Evolutionary conservation across 30 jellyfish, hydroid and myxozoan genomes (phyloP), one percentile per base, ranked within the genome.

Genomic region (Catostylus mosaicus): DNA sequence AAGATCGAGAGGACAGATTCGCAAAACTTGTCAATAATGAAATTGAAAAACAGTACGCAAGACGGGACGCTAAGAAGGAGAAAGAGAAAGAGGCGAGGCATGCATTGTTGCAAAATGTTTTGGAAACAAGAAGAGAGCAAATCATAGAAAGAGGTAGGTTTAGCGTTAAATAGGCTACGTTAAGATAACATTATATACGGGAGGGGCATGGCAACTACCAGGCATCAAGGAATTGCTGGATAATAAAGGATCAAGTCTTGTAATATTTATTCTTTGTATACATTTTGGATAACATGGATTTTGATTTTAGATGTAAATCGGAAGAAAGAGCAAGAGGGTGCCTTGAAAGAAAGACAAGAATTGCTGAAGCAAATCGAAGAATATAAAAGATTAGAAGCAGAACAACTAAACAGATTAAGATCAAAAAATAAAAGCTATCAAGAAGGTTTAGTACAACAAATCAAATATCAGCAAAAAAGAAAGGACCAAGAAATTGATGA

Each of bases 11-110:
- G 30, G 73, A 46, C 1, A 33, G 54, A 26, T 29, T 93, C 34
- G 97, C 83, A 22, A 24, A 18, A 71, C 59, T 72, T n/a, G 92
- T 93, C 45, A 75, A 77, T 67, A 82, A 71, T 57, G 98, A 93
- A 83, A 96, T 93, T 26, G 96, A 93, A 63, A 76, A 93, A 48
- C 98, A 93, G 50, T 86, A 87, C 85, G 89, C 86, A 18, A 77
- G 79, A 61, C 83, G 94, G 56, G 97, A 93, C 60, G 72, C 26
- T n/a, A 90, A 94, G 50, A 93, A 86, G 81, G 73, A 67, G 48
- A 88, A 56, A 56, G 97, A 93, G 69, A 88, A 75, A 60, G 98
- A 88, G 24, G 98, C 97, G 35, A 67, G 97, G 50, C 50, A 74
- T 20, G 80, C 87, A 19, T 65, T 93, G 52, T 30, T 93, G 85